Conservation (phyloP, 2,888 invertebrate species). For the Drosophila macrospina region DNA sequence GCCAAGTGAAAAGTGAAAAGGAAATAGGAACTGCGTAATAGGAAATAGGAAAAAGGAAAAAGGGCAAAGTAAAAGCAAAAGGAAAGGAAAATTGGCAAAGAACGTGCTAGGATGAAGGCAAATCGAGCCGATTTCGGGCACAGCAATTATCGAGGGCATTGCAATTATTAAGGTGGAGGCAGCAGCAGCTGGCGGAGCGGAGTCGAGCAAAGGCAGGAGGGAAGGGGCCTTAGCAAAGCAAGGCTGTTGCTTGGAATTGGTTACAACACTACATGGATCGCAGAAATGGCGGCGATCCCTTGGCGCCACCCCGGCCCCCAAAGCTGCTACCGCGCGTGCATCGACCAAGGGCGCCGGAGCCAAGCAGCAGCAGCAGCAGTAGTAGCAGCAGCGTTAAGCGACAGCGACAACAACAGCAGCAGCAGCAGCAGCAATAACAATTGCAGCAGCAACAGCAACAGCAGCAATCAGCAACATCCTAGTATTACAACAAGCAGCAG, state of each 20-base stretch:
- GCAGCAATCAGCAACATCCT: conserved; percentile 56
- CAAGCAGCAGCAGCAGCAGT: conserved; percentile 64
- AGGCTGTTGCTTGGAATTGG: conserved; percentile 63
- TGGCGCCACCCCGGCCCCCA: conserved; percentile 91
- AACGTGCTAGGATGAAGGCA: conserved; percentile 87
- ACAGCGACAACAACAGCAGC: conserved; percentile 57
- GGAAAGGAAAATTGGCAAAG: neutral
- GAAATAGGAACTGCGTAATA: too few species aligned
- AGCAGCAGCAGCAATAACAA: conserved; percentile 44
- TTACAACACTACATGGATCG: conserved; percentile 88
- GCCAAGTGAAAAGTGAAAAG: conserved; percentile 3
- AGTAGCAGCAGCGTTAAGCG: conserved; percentile 75
- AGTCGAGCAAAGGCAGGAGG: conserved; percentile 1
- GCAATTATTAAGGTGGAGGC: conserved; percentile 81
- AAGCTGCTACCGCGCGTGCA: conserved; percentile 90
- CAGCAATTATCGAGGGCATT: conserved; percentile 85
- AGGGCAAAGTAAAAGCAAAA: conserved; percentile 3
- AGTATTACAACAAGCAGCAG: conserved; percentile 63
- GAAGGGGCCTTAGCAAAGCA: conserved; percentile 39
- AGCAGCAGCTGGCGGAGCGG: neutral
- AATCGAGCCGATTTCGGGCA: conserved; percentile 88
- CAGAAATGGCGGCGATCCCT: conserved; percentile 90
- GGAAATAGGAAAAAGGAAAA: neutral
- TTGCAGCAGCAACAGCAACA: conserved; percentile 47
- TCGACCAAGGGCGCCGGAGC: conserved; percentile 87